Percentiles rank a stretch among this genome's conserved stretches.
These are phyloP conservation scores for Stichopus horrens DNA, from an alignment of 53 echinoderm and acorn worm species.

Conservation along the genomic window DNA sequence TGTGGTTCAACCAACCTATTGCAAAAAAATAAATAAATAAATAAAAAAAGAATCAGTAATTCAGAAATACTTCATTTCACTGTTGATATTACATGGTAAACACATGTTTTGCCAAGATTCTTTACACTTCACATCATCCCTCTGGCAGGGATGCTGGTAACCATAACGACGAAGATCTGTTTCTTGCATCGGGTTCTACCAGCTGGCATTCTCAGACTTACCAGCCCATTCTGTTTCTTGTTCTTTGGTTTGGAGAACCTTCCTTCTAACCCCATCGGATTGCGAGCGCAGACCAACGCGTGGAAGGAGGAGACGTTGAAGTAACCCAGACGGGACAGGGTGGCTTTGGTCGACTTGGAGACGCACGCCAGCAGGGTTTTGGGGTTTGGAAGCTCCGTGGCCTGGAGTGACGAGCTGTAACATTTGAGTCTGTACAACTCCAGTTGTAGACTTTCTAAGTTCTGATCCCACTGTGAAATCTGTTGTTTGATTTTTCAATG, in stretches of 20 bases:
- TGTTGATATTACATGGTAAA: too few relatives aligned
- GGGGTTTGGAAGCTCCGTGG: slow-evolving; percentile 98
- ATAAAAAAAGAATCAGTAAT: too few relatives aligned
- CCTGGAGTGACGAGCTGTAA: slow-evolving; percentile 89
- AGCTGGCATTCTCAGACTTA: slow-evolving; percentile 40
- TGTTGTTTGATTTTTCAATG: slow-evolving; percentile 7
- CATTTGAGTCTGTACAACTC: slow-evolving; percentile 91
- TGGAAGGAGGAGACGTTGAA: slow-evolving; percentile 98
- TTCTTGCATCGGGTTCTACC: background rate
- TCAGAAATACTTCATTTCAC: too few relatives aligned
- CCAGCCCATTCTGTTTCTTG: slow-evolving; percentile 84
- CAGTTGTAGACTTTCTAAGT: slow-evolving; percentile 88
- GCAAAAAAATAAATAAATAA: too few relatives aligned
- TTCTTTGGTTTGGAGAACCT: slow-evolving; percentile 79
- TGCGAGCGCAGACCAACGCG: slow-evolving; percentile 87
- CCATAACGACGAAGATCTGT: background rate
- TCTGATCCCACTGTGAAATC: slow-evolving; percentile 96
- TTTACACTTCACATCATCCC: too few relatives aligned
- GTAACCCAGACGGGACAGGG: slow-evolving; percentile 80
- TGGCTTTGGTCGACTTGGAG: slow-evolving; percentile 81
- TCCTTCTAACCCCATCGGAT: slow-evolving; percentile 84
- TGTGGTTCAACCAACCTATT: too few relatives aligned
- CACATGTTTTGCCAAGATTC: too few relatives aligned
- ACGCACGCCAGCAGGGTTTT: slow-evolving; percentile 89
- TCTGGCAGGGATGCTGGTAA: background rate